Percentiles rank a stretch among this genome's conserved stretches.
Evolutionary conservation across 1,140 invertebrate genomes (phyloP).

Genomic region (Drosophila tsacasi): DNA sequence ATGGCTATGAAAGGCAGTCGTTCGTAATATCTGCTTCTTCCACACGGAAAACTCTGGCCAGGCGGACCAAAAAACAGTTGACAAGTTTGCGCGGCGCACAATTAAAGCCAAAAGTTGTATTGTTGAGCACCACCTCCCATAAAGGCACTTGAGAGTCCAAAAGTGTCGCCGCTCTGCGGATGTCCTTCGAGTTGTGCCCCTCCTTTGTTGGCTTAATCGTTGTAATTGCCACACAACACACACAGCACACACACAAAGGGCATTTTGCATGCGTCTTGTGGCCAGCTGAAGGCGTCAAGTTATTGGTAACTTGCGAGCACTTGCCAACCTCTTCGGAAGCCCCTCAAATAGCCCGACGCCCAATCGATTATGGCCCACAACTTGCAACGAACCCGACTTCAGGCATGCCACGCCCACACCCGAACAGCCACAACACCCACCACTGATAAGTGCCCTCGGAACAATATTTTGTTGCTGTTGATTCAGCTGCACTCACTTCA

Average conservation of each 20-base stretch:
- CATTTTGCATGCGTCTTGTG: constrained; percentile 45
- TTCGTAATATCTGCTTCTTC: constrained; percentile 16
- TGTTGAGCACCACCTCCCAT: constrained; percentile 30
- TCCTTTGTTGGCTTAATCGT: constrained; percentile 43
- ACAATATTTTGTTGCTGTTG: constrained; percentile 74
- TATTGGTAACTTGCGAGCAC: constrained; percentile 69
- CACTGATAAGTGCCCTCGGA: constrained; percentile 61
- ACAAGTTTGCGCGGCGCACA: constrained; percentile 69
- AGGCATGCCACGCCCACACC: constrained; percentile 46
- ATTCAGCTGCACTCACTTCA: constrained; percentile 72
- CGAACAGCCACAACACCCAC: constrained; percentile 9
- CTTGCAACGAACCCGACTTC: constrained; percentile 27
- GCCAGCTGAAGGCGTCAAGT: constrained; percentile 55
- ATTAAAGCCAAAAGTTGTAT: constrained; percentile 66
- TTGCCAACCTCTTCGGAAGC: constrained; percentile 10
- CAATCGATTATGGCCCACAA: constrained; percentile 68
- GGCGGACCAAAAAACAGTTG: constrained; percentile 47
- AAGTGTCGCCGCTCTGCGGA: constrained; percentile 62
- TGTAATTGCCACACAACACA: constrained; percentile 33
- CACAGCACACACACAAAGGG: constrained; percentile 21
- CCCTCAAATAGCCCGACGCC: constrained; percentile 20
- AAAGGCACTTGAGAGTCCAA: constrained; percentile 36
- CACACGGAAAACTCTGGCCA: constrained; percentile 12
- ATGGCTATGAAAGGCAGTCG: constrained; percentile 51
- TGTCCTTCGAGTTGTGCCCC: constrained; percentile 27